Evolutionary conservation across 2,888 invertebrate genomes (phyloP), one percentile per base, ranked within the genome.

Genomic region (Stegana nigrithorax): DNA sequence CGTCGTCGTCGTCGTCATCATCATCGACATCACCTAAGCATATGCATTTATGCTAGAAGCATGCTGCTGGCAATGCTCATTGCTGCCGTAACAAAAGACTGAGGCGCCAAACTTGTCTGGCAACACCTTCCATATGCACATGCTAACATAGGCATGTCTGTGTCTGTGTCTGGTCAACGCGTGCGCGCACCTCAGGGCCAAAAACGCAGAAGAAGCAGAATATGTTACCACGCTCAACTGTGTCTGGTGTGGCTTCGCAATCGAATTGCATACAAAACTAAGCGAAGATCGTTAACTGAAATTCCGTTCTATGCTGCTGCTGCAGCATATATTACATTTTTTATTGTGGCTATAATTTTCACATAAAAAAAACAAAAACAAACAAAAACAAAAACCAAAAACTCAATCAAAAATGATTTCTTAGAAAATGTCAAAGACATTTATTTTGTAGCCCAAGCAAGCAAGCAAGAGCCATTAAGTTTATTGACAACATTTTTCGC

Each of bases 81-180:
- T n/a, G 66, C 62, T 50, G 64, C 74, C 73, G 73, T 74, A 76
- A 69, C 73, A 74, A 74, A 74, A 74, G 73, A 66, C 62, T 73
- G 66, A 70, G 65, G 67, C 67, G 66, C 58, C 67, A 69, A 73
- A 71, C 72, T 70, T 74, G 65, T 59, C 63, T 63, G 56, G 44
- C 64, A 26, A 19, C 17, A 25, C 26, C 51, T 51, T 51, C 27
- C 23, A 57, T 17, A 23, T 29, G 6, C 10, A 10, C 6, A 7
- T 29, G 29, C 10, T 27, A 4, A 26, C 27, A 23, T 19, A n/a
- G n/a, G 47, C n/a, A 7, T 23, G 23, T 21, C 10, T 8, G 47
- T 47, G 21, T 19, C 19, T 8, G 12, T 6, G 14, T 19, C 19
- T 47, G 47, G 47, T 6, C 32, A 32, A 47, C 17, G 61, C 66